Conservation (phyloP, 2,797 vertebrate genomes). For the Mus caroli region DNA sequence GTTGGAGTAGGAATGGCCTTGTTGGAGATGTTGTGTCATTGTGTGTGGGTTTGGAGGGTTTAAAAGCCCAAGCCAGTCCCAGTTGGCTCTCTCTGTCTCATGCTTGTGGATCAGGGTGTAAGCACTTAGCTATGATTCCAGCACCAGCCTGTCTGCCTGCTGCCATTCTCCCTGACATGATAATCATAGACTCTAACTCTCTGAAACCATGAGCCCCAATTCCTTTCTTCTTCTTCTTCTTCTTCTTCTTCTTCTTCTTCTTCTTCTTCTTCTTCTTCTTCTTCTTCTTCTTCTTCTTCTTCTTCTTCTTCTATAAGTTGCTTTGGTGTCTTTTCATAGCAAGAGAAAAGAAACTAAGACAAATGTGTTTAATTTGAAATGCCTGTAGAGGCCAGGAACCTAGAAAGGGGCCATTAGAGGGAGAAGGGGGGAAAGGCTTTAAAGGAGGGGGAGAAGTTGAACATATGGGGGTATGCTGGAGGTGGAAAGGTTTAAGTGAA, state of each 20-base stretch:
- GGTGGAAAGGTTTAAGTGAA: background rate
- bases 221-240: background rate
- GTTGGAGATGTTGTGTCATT: background rate
- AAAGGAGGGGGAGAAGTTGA: background rate
- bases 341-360: background rate
- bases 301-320: too few relatives aligned
- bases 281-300: too few relatives aligned
- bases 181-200: background rate
- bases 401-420: background rate
- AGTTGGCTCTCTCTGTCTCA: background rate
- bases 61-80: background rate
- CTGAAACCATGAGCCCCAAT: background rate
- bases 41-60: background rate
- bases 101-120: background rate
- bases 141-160: background rate
- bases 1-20: background rate
- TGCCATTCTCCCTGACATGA: background rate
- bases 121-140: background rate
- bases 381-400: background rate
- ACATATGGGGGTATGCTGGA: background rate
- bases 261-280: too few relatives aligned
- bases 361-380: background rate
- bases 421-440: background rate
- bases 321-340: background rate
- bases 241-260: too few relatives aligned